phyloP scores from a whole-genome alignment of 37 sponge, comb jelly and placozoan species.

The Halisarca cf. caerulea region DNA sequence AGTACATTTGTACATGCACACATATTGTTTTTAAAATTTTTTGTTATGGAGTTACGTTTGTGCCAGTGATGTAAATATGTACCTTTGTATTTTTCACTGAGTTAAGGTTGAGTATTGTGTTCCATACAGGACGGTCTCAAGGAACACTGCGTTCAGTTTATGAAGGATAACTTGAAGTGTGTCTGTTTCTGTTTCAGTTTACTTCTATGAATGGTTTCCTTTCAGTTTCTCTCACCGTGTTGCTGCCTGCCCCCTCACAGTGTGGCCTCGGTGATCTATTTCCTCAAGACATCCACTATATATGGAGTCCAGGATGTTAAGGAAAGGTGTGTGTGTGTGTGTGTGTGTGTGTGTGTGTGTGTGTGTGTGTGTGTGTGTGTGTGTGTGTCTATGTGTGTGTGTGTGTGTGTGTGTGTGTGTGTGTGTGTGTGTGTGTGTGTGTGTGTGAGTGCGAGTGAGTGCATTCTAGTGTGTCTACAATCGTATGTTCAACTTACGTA shows the following conservation, averaged over 20 bases:
- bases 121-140: slow-evolving; percentile 71
- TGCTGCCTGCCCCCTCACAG: too few species aligned
- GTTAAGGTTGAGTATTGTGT: too few species aligned
- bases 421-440: neutral
- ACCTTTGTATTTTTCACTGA: too few species aligned
- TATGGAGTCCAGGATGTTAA: slow-evolving; percentile 59
- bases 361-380: neutral
- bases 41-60: too few species aligned
- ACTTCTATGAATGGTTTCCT: neutral
- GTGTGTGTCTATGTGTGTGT: too few species aligned
- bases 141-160: slow-evolving; percentile 69
- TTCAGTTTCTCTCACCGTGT: neutral
- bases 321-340: slow-evolving; percentile 35
- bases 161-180: slow-evolving; percentile 69
- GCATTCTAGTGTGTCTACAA: too few species aligned
- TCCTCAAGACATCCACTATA: slow-evolving; percentile 39
- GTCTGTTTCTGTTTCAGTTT: neutral
- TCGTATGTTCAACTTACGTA: too few species aligned
- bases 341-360: neutral
- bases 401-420: neutral
- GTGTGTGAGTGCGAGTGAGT: too few species aligned
- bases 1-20: too few species aligned
- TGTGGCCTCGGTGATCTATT: slow-evolving; percentile 39
- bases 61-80: too few species aligned
- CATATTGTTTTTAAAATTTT: too few species aligned